phyloP scores from a whole-genome alignment of 1,140 invertebrate species.

The Acromyrmex echinatior region DNA sequence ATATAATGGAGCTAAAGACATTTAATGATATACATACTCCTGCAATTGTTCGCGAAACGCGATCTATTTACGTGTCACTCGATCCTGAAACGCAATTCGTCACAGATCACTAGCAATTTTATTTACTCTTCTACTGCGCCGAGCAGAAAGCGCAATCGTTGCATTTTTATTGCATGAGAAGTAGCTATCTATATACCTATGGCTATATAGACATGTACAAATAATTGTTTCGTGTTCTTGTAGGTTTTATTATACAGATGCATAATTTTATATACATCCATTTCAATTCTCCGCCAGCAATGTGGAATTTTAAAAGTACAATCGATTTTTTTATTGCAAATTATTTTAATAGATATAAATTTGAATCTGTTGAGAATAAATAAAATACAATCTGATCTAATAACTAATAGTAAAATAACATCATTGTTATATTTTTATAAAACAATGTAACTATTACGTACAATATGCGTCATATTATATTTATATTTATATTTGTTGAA shows the following conservation, averaged over 20 bases:
- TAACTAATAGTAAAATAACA: no score
- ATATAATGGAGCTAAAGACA: conserved; percentile 15
- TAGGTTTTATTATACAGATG: background rate
- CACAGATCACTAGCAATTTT: conserved; percentile 11
- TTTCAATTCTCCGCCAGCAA: background rate
- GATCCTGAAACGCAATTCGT: background rate
- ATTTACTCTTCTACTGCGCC: background rate
- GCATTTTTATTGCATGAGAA: background rate
- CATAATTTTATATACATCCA: background rate
- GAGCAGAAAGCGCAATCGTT: background rate
- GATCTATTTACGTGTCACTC: conserved; percentile 40
- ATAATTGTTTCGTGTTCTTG: background rate
- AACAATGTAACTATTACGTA: no score
- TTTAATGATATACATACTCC: background rate
- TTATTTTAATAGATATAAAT: no score
- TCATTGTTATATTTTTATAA: no score
- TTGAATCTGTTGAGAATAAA: no score
- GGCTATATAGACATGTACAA: background rate
- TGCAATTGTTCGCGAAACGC: conserved; percentile 22
- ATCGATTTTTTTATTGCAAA: no score
- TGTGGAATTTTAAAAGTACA: no score
- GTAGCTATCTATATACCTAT: background rate
- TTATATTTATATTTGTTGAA: no score
- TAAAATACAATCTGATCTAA: no score
- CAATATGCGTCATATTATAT: no score